Base-by-base conservation (phyloP, 2,113 vertebrate species). In the Vireo altiloquus region DNA sequence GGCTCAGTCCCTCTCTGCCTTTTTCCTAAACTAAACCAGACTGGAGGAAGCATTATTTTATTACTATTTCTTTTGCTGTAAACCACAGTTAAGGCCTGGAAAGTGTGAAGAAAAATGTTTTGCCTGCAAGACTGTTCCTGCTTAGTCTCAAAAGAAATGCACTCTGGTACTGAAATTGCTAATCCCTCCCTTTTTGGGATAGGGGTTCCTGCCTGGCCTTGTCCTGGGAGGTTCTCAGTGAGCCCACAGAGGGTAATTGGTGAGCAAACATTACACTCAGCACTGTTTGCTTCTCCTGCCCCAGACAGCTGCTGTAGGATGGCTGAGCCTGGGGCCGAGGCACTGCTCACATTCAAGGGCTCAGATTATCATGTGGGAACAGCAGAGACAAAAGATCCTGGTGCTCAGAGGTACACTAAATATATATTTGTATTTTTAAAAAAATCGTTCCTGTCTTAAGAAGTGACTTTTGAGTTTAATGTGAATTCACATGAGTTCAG, bases 11-110 rank as follows among this genome's bases (percentile, higher is more conserved):
- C 24, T 4, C 7, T 35, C 40, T 24, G 4, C 35, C 17, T 49
- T 64, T 80, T 83, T n/a, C 35, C 64, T 87, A 50, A 83, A 71
- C 47, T 47, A 50, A 90, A 78, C 42, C 80, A 84, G 74, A 39
- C 39, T 46, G 33, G 12, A 74, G 20, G 31, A 70, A 70, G 76
- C 33, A 37, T 54, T 60, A 25, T 33, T 80, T 64, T 28, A 15
- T 84, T 70, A 35, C 31, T 33, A 6, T 35, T 91, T 74, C n/a
- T 82, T 61, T 61, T 76, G 17, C 72, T 91, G 59, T 27, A 30
- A 95, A 44, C 44, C 44, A 30, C 59, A 66, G 42, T 49, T 74
- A 33, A 82, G 35, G 39, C 42, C 31, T 78, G 81, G 52, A 31
- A 78, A 84, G n/a, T 28, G 44, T 35, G 61, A 56, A 89, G 64